A percentile compares a stretch with the other conserved stretches of the same genome.
Evolutionary conservation across 2,113 vertebrate species (phyloP).

Genomic region (Daphoenositta chrysoptera): DNA sequence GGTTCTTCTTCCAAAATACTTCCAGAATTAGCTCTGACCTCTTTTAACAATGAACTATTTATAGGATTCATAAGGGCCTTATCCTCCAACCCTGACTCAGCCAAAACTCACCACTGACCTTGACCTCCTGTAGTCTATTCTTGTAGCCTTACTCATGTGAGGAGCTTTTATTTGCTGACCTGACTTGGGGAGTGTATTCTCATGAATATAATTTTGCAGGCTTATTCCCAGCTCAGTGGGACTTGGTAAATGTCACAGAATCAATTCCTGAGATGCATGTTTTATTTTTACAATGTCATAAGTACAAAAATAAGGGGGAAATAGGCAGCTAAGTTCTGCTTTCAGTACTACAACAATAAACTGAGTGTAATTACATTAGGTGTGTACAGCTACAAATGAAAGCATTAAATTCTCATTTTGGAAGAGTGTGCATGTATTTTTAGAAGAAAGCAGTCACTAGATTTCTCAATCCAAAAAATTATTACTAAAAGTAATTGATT

Average conservation of each 20-base stretch:
- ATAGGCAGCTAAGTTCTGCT: not conserved
- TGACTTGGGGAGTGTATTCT: not conserved
- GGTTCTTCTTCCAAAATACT: constrained; percentile 49
- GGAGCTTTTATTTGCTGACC: not conserved
- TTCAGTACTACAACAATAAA: not conserved
- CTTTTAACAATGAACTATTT: constrained; percentile 60
- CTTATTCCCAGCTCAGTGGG: not conserved
- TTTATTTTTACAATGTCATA: not conserved
- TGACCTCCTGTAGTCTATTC: constrained; percentile 39
- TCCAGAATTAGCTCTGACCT: constrained; percentile 33
- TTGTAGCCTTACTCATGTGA: constrained; percentile 26
- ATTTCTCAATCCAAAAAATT: not conserved
- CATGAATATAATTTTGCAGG: not conserved
- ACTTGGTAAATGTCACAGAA: constrained; percentile 23
- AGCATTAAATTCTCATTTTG: not conserved
- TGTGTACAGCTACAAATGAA: not conserved
- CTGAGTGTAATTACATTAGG: not conserved
- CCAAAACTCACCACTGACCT: constrained; percentile 52
- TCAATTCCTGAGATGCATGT: not conserved
- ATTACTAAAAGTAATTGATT: not conserved
- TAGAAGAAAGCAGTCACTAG: not conserved
- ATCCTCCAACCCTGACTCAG: constrained; percentile 56
- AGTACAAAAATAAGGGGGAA: not conserved
- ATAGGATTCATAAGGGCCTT: constrained; percentile 48
- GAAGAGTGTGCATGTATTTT: not conserved